Evolutionary conservation across 2,888 invertebrate genomes (phyloP).

Genomic region (Toxonevra muliebris): DNA sequence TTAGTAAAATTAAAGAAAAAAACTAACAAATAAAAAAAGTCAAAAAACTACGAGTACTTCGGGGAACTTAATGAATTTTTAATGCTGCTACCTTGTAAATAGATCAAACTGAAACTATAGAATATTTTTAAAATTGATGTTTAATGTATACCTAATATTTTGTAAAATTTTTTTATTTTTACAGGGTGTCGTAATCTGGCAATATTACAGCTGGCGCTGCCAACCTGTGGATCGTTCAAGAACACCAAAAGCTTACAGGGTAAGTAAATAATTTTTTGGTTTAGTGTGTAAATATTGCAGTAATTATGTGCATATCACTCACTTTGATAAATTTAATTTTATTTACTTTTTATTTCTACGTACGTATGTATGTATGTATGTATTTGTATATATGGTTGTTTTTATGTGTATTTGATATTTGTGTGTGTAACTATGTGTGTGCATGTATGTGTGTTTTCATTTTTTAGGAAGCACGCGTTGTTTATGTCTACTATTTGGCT

Average conservation of each 20-base stretch:
- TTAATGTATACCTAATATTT: not conserved
- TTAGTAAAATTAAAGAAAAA: not conserved
- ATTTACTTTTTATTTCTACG: not conserved
- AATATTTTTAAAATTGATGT: not conserved
- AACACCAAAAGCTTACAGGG: conserved; percentile 79
- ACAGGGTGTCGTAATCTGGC: conserved; percentile 75
- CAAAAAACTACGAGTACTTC: not conserved
- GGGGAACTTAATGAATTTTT: not conserved
- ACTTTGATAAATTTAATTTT: not conserved
- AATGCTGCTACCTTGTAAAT: not conserved
- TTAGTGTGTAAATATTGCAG: too few relatives aligned
- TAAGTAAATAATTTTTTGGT: conserved; percentile 64
- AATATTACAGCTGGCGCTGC: conserved; percentile 87
- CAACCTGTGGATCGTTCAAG: conserved; percentile 89
- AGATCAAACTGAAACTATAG: too few relatives aligned
- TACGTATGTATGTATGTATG: too few relatives aligned
- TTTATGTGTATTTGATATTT: not conserved
- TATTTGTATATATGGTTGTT: too few relatives aligned
- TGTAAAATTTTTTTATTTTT: not conserved
- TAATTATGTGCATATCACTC: not conserved
- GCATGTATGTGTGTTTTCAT: not conserved
- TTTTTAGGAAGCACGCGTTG: conserved; percentile 73
- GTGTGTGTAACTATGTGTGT: not conserved
- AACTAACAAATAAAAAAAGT: too few relatives aligned
- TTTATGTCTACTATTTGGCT: conserved; percentile 87